Percentiles rank a stretch among this genome's conserved stretches.
phyloP scores from a whole-genome alignment of 37 sponge, comb jelly and placozoan genomes.

The Cliona cf. orientalis region DNA sequence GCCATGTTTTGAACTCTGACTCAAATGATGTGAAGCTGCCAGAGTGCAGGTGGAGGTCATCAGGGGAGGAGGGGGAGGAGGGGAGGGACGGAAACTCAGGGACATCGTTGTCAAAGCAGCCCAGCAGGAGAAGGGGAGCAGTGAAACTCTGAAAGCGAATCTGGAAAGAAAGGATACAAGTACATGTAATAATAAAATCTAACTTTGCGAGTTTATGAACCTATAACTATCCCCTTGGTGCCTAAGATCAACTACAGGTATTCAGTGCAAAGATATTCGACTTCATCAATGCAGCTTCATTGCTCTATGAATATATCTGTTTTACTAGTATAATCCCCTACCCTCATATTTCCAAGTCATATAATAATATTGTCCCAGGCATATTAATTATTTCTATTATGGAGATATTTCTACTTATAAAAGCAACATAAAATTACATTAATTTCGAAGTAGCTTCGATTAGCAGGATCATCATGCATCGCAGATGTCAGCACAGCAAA shows the following conservation, averaged over 20 bases:
- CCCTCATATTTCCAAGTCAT: too few species aligned
- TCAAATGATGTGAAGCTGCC: slow-evolving; percentile 46
- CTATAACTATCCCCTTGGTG: too few species aligned
- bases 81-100: not conserved
- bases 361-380: too few species aligned
- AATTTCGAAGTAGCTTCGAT: slow-evolving; percentile 75
- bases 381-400: too few species aligned
- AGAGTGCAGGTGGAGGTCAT: not conserved
- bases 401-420: too few species aligned
- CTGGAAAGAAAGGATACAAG: slow-evolving; percentile 34
- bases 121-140: slow-evolving; percentile 72
- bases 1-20: slow-evolving; percentile 57
- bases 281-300: too few species aligned
- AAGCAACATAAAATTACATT: slow-evolving; percentile 56
- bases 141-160: slow-evolving; percentile 81
- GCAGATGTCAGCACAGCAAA: slow-evolving; percentile 76
- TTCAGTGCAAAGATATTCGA: too few species aligned
- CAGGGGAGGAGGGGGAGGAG: not conserved
- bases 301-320: too few species aligned
- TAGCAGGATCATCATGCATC: slow-evolving; percentile 90
- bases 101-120: slow-evolving; percentile 64
- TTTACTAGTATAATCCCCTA: too few species aligned
- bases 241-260: too few species aligned
- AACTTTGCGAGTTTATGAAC: too few species aligned
- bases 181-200: too few species aligned